Percentiles rank a stretch among this genome's conserved stretches.
Conservation (phyloP, 2,888 invertebrate species). For the Tigriopus californicus region DNA sequence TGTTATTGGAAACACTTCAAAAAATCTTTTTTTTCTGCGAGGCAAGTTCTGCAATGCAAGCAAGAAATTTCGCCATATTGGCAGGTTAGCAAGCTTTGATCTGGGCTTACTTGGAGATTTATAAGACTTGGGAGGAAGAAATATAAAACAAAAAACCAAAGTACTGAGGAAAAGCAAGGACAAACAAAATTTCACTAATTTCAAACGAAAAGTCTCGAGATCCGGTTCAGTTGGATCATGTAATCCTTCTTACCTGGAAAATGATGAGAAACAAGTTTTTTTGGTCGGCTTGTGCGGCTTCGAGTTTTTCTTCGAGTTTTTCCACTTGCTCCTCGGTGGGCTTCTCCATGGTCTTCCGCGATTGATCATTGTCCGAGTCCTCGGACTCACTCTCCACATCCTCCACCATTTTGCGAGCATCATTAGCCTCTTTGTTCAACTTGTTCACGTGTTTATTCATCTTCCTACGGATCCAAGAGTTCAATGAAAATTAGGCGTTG, state of each 20-base stretch:
- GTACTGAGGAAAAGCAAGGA: too few species aligned
- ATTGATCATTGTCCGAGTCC: conserved; percentile 22
- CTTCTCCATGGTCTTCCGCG: conserved; percentile 33
- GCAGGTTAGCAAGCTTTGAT: too few species aligned
- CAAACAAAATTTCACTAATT: too few species aligned
- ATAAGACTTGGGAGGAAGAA: too few species aligned
- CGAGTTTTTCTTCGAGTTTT: conserved; percentile 83
- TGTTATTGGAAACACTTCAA: too few species aligned
- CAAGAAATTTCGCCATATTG: too few species aligned
- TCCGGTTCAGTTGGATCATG: too few species aligned
- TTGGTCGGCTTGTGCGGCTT: conserved; percentile 85
- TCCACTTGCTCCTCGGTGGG: conserved; percentile 71
- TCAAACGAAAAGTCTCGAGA: neutral
- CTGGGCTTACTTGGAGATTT: too few species aligned
- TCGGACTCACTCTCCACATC: conserved; percentile 21
- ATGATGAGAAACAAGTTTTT: conserved; percentile 90
- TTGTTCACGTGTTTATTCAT: conserved; percentile 88
- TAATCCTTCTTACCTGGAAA: conserved; percentile 45
- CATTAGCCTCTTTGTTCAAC: conserved; percentile 49
- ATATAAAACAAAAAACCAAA: too few species aligned
- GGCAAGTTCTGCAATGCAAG: too few species aligned
- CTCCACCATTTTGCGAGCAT: conserved; percentile 38
- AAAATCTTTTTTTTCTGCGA: too few species aligned
- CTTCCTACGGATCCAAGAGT: conserved; percentile 36
- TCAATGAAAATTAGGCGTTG: neutral